Conservation (phyloP, 2,797 vertebrate species). For the Sternarchorhynchus goeldii region DNA sequence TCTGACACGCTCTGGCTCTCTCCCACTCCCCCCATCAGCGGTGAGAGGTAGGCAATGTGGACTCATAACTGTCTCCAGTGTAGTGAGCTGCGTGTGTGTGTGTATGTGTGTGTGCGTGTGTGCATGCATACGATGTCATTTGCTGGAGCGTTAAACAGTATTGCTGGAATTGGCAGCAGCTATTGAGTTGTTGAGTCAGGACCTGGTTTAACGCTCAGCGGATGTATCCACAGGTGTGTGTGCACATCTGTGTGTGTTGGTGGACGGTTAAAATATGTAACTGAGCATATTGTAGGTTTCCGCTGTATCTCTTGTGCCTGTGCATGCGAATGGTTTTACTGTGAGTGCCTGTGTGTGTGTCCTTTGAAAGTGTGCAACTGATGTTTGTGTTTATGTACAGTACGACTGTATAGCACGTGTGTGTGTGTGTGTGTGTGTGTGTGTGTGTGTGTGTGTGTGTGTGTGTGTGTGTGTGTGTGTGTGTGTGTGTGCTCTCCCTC, state of each 20-base stretch:
- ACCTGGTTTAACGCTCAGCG: conserved; percentile 23
- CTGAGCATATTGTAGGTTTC: neutral
- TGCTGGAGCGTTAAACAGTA: conserved; percentile 63
- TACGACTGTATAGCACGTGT: conserved; percentile 39
- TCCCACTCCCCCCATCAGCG: conserved; percentile 74
- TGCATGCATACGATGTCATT: neutral
- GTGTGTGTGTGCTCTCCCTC: conserved; percentile 53
- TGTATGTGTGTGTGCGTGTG: conserved; percentile 32
- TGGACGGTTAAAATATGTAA: neutral
- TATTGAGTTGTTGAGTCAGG: conserved; percentile 33
- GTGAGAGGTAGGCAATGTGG: conserved; percentile 80
- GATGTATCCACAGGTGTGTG: conserved; percentile 50
- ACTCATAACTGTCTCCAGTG: conserved; percentile 65
- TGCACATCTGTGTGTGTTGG: conserved; percentile 2
- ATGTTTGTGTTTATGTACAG: conserved; percentile 10
- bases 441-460: conserved; percentile 52
- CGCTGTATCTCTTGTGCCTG: too few species aligned
- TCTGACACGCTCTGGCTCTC: conserved; percentile 73
- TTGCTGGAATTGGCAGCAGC: conserved; percentile 22
- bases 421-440: conserved; percentile 35
- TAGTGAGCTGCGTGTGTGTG: conserved; percentile 32
- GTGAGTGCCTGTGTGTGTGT: too few species aligned
- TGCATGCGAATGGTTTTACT: too few species aligned
- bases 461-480: conserved; percentile 35
- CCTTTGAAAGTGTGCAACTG: too few species aligned